Evolutionary conservation across 2,113 vertebrate species (phyloP).

Genomic region (sheep (Ovis aries)): ARS-UI_Ramb_v3.0 NC_056054.1:57169001-57169500

Average conservation of each 20-base stretch:
- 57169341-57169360: background rate
- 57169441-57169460: too few species aligned
- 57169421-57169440: background rate
- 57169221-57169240: background rate
- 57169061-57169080: background rate
- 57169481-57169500: too few species aligned
- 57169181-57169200: background rate
- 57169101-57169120: rapidly evolving
- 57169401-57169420: background rate
- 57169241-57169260: background rate
- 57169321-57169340: background rate
- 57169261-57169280: background rate
- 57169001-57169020: background rate
- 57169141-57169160: background rate
- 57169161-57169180: background rate
- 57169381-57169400: background rate
- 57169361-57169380: background rate
- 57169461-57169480: too few species aligned
- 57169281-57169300: background rate
- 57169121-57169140: background rate
- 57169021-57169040: background rate
- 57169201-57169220: background rate
- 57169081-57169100: background rate
- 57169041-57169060: rapidly evolving
- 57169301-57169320: background rate